Evolutionary conservation across 2,888 invertebrate genomes (phyloP), one percentile per base, ranked within the genome.

Genomic region (Drosophila rubida): DNA sequence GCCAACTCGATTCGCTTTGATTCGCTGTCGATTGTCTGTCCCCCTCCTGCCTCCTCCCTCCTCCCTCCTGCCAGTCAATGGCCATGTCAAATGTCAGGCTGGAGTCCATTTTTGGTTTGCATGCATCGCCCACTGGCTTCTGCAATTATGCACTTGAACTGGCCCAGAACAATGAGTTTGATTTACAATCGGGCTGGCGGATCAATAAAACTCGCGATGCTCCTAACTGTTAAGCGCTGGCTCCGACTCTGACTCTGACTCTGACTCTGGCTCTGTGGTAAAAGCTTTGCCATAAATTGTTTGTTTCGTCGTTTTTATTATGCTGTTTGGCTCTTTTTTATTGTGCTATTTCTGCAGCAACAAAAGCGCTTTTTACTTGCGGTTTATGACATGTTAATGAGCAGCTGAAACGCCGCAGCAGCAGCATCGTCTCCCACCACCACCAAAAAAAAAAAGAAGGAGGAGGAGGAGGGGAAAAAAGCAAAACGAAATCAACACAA

Each of bases 381-480:
- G 84, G 87, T 78, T 80, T 87, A 87, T 84, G 84, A 84, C 87
- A 84, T 87, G 84, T 87, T 84, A 84, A 84, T 84, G 82, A 87
- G 84, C 79, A 74, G 65, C 75, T 63, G 62, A 55, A 42, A 27
- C 44, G n/a, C n/a, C n/a, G n/a, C n/a, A 87, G 84, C 79, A 74
- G 65, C 75, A 59, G 62, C 48, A 42, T 22, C 44, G 51, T 62
- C 66, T 66, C 75, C 64, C 71, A 62, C 63, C 23, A 48, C 32
- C 14, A 50, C 19, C 19, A 25, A 25, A 32, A 23, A 30, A 58
- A 25, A 42, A 16, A 30, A 19, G 41, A 25, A 44, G 14, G 46
- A 22, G 22, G 22, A 23, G 25, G 44, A 35, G 42, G n/a, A 37
- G n/a, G 37, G 19, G 41, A 16, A 44, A 22, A 32, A 35, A 19